Base-by-base conservation (phyloP, 1,140 invertebrate genomes). In the Odontomachus brunneus region DNA sequence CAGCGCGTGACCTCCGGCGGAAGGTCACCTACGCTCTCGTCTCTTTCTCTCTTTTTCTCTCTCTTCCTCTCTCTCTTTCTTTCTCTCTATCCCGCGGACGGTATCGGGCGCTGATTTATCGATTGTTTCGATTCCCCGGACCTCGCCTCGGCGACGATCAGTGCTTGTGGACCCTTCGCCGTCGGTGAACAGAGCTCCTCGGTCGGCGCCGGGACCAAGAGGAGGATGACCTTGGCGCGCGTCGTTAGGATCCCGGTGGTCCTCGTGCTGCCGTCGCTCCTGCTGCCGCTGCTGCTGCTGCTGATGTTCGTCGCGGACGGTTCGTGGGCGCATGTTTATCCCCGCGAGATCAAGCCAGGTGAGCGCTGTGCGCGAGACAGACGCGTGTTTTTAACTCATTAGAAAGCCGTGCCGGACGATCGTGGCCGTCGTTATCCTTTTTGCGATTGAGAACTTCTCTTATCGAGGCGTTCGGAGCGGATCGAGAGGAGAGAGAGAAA, bases 261-360 rank as follows among this genome's bases (percentile, higher is more conserved):
- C 82, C 81, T 89, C 73, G 73, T 76, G 73, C n/a, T n/a, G n/a
- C n/a, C n/a, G n/a, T n/a, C n/a, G n/a, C n/a, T n/a, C n/a, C 12
- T 53, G 74, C 63, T 33, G 60, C 15, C 84, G 51, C n/a, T 91
- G 82, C 29, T 91, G 63, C 22, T 87, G 57, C 15, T 91, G 62
- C 26, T 87, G 51, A 14, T 90, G 69, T 33, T 91, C 26, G 63
- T 89, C n/a, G 81, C 82, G 22, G 75, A 88, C 15, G 89, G 73
- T 51, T 84, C 85, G 44, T 63, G 74, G 63, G 84, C 88, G 33
- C 65, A 85, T 4, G 91, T 88, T 48, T 92, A 90, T 76, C 91
- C 85, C 26, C 90, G 89, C 38, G 89, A 90, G 57, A 92, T 80
- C 65, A 93, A 91, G 85, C 85, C 92, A 80, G 92, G 93, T 90